Base-by-base conservation (phyloP, 1,140 invertebrate species). In the Hylaeus volcanicus region DNA sequence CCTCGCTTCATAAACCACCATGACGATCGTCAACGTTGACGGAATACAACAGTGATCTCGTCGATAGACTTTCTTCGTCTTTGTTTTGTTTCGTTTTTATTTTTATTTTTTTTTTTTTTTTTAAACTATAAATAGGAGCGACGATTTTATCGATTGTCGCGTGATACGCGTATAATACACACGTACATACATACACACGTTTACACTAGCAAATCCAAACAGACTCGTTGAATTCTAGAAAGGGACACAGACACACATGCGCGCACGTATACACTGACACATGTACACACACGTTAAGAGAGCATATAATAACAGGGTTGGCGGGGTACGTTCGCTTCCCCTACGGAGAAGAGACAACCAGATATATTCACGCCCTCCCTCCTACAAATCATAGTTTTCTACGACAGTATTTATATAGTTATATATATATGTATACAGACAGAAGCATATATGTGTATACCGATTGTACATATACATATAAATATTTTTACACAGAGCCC, bases 401-500 rank as follows among this genome's bases (percentile, higher is more conserved):
- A 91, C 88, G 77, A 81, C 90, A 92, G 88, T 93, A 92, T 92
- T 92, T 93, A 92, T 91, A 91, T 90, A 92, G 86, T 84, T 91
- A 89, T 90, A 90, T 86, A 76, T 87, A 85, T 51, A 75, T 74
- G 43, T 79, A 87, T 69, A 86, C 48, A 81, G 63, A 83, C 81
- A 86, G 48, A 78, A 60, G 37, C 65, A 60, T 68, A 74, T 61
- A 77, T 83, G 61, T 83, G 75, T 51, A 68, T 70, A 56, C 53
- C 11, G 51, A 48, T 55, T 69, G 48, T 75, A 55, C 73, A 74
- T 81, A 84, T 58, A 80, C 60, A 83, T 76, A 75, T 80, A 63
- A 63, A 85, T 88, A 86, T 87, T 70, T 86, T 88, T 85, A 86
- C 74, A 86, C 56, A 26, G 26, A 83, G 51, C 63, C 39, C 26